Evolutionary conservation across 1,140 invertebrate genomes (phyloP).

Genomic region (Hylaeus volcanicus): DNA sequence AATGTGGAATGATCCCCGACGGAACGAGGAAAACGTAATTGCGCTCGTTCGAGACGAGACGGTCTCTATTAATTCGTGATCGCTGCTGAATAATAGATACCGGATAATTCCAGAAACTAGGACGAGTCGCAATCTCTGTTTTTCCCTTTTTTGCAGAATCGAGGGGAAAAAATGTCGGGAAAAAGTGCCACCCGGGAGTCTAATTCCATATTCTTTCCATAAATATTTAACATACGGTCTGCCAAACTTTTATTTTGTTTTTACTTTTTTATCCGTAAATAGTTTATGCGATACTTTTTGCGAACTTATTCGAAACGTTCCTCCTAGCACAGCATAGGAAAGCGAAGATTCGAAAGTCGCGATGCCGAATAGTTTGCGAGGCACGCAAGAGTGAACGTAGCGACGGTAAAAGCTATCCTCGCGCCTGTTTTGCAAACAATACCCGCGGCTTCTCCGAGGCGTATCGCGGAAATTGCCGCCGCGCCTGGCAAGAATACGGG

Average conservation of each 20-base stretch:
- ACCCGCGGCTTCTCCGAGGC: background rate
- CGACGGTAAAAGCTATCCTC: constrained; percentile 5
- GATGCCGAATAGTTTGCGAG: too few species aligned
- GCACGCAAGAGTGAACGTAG: background rate
- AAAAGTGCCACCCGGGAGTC: too few species aligned
- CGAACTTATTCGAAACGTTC: too few species aligned
- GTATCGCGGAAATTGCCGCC: constrained; percentile 42
- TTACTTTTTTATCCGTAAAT: too few species aligned
- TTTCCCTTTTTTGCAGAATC: too few species aligned
- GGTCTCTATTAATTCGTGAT: constrained; percentile 22
- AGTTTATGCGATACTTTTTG: too few species aligned
- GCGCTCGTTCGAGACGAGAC: background rate
- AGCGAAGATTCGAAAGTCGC: too few species aligned
- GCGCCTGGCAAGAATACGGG: constrained; percentile 19
- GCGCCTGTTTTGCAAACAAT: constrained; percentile 38
- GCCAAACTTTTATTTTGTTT: too few species aligned
- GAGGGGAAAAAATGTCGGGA: too few species aligned
- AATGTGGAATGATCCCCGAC: background rate
- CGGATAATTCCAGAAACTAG: background rate
- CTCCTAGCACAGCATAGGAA: too few species aligned
- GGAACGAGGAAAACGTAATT: constrained; percentile 23
- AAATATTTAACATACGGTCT: too few species aligned
- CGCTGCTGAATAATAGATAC: background rate
- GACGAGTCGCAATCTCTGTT: background rate
- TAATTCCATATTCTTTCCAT: too few species aligned